A percentile compares a stretch with the other conserved stretches of the same genome.
phyloP scores from a whole-genome alignment of 2,888 invertebrate species.

The Orchesella flavescens region DNA sequence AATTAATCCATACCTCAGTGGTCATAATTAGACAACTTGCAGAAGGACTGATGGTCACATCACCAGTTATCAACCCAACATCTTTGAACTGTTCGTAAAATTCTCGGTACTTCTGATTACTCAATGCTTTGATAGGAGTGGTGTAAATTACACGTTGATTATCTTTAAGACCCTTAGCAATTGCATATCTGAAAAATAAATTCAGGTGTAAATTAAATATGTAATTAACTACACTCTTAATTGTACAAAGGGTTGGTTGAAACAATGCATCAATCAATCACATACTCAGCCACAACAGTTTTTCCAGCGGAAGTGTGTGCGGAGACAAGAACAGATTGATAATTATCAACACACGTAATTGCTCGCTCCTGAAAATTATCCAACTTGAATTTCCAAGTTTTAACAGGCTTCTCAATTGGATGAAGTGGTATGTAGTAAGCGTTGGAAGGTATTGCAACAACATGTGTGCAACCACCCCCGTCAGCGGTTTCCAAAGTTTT shows the following conservation, averaged over 20 bases:
- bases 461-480: slow-evolving; percentile 88
- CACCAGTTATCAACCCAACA: slow-evolving; percentile 98
- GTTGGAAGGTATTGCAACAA: slow-evolving; percentile 94
- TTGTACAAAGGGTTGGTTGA: no score
- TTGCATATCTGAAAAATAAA: slow-evolving; percentile 83
- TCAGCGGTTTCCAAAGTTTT: slow-evolving; percentile 92
- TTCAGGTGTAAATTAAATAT: slow-evolving; percentile 3
- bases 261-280: slow-evolving; percentile 67
- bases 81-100: slow-evolving; percentile 97
- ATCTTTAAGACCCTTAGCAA: slow-evolving; percentile 92
- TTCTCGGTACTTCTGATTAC: slow-evolving; percentile 99
- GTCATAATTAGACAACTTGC: slow-evolving; percentile 99
- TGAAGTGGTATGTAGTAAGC: slow-evolving; percentile 81
- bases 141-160: slow-evolving; percentile 99
- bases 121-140: slow-evolving; percentile 98
- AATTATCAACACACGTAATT: slow-evolving; percentile 95
- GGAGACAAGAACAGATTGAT: slow-evolving; percentile 97
- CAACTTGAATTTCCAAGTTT: slow-evolving; percentile 90
- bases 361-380: slow-evolving; percentile 99
- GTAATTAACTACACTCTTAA: no score
- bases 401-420: slow-evolving; percentile 82
- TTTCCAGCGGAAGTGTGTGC: slow-evolving; percentile 99
- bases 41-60: slow-evolving; percentile 98
- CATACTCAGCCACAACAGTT: slow-evolving; percentile 97
- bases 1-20: slow-evolving; percentile 83